phyloP scores from a whole-genome alignment of 2,113 vertebrate genomes.

The Theropithecus gelada region DNA sequence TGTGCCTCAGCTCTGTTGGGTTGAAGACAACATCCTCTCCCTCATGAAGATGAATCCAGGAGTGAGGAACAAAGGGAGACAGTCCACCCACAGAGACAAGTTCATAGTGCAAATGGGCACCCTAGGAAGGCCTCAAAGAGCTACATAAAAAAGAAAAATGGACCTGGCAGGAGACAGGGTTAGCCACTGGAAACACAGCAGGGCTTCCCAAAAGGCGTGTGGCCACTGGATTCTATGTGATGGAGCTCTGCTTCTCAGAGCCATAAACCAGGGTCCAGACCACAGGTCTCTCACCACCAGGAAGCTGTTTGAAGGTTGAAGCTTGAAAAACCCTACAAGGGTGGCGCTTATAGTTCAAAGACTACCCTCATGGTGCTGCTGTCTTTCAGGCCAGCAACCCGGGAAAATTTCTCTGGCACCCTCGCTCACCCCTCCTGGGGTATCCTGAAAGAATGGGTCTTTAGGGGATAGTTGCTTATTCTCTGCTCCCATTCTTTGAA shows the following conservation, averaged over 20 bases:
- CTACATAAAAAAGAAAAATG: not conserved
- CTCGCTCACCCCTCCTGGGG: not conserved
- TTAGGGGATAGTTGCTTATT: not conserved
- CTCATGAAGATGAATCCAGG: not conserved
- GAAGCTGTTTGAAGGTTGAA: not conserved
- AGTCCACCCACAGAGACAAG: not conserved
- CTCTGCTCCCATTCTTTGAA: not conserved
- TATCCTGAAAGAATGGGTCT: not conserved
- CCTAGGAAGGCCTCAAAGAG: not conserved
- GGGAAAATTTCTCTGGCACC: not conserved
- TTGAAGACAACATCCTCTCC: not conserved
- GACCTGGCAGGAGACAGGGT: not conserved
- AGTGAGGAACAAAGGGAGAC: not conserved
- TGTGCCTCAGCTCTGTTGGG: not conserved
- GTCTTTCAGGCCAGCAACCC: not conserved
- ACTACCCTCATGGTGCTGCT: not conserved
- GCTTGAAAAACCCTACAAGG: not conserved
- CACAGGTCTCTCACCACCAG: not conserved
- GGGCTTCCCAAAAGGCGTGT: not conserved
- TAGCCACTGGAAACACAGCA: not conserved
- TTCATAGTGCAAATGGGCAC: too few species aligned
- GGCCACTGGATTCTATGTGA: not conserved
- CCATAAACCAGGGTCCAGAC: not conserved
- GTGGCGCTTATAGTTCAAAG: not conserved
- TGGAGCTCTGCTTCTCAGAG: not conserved